Base-by-base conservation (phyloP, 1,140 invertebrate species). In the Rhopalosiphum padi region DNA sequence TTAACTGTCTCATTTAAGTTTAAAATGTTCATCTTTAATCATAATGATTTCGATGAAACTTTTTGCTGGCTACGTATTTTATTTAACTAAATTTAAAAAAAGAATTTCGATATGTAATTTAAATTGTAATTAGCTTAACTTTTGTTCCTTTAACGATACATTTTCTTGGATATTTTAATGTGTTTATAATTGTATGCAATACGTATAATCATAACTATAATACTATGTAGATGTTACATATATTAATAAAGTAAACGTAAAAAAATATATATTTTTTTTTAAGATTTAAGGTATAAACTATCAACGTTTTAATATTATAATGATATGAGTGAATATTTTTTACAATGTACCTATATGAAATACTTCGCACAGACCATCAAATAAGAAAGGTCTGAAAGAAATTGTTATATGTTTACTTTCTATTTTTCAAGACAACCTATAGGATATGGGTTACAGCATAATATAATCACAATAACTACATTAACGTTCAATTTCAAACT, bases 341-440 rank as follows among this genome's bases (percentile, higher is more conserved):
- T 77, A n/a, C 30, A 77, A 77, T n/a, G 30, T 18, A 51, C 48
- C 48, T 51, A 77, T 68, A 68, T 68, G 60, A 30, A 68, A 68
- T 68, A 68, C 30, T 15, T n/a, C 11, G 11, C 30, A 68, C 60
- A 51, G 23, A n/a, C 30, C 30, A n/a, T n/a, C 60, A n/a, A 77
- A 77, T 77, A 77, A 77, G 60, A 77, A 77, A 77, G 60, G 60
- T 77, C 30, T n/a, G 60, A 77, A 77, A n/a, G 60, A 77, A 77
- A 77, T 77, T 68, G 60, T 77, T 77, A n/a, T n/a, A n/a, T 77
- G 60, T 77, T 77, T 77, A 77, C 60, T 77, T 77, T 77, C 60
- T 77, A 77, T 77, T 77, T 77, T 68, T 68, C 60, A n/a, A 68
- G 11, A 30, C 30, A 68, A 30, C 60, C 3, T 77, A 77, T 77